Base-by-base conservation (phyloP, 2,888 invertebrate genomes). In the Metopia argyrocephala region DNA sequence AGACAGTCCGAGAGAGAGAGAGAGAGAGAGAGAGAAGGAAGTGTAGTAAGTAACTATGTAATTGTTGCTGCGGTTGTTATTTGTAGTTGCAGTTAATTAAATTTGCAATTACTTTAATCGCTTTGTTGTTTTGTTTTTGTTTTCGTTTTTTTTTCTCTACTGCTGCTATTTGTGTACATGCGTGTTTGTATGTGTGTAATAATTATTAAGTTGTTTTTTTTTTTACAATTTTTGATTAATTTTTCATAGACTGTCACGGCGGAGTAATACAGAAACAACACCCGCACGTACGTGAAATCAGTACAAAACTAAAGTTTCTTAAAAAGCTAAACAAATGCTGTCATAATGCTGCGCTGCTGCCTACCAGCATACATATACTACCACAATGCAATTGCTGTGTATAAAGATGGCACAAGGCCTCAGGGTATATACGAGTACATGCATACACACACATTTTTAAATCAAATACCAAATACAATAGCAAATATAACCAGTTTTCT, bases 211-310 rank as follows among this genome's bases (percentile, higher is more conserved):
- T 50, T 59, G 38, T 70, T 23, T 68, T 61, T 45, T 59, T 61
- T 38, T 78, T 70, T 76, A 79, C 61, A 52, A 73, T 74, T 52
- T 69, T 68, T 79, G 69, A 76, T 78, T 79, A 71, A 78, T 78
- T 78, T 79, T 76, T 79, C 81, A 78, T 69, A 75, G 83, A 82
- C 83, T 84, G 38, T 3, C 76, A n/a, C n/a, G n/a, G 76, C 76
- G 69, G 25, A 54, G 54, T 46, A 20, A 56, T 69, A 45, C 5
- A 62, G 68, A 68, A 80, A 59, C 70, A 74, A 82, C 87, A 88
- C 85, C 86, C 89, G 87, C 86, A 86, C 87, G 86, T 86, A 87
- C 86, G 86, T 86, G 85, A 86, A 85, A 86, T 86, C 86, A 83
- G 86, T 86, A 83, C 86, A 86, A 84, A 87, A 88, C 88, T 88